Base-by-base conservation (phyloP, 2,888 invertebrate species). In the Tiliacea citrago region DNA sequence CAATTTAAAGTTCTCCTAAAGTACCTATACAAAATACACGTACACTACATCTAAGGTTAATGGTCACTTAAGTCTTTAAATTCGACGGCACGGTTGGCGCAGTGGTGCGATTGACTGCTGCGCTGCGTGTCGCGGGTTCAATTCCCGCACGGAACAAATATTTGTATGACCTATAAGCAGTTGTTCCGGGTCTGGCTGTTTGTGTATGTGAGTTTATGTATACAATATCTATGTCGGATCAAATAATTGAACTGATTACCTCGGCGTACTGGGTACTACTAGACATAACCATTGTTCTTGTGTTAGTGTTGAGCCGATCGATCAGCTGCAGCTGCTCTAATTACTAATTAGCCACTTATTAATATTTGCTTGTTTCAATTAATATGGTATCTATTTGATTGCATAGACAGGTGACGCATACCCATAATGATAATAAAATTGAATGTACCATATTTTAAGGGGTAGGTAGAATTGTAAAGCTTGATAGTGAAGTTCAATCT, bases 211-310 rank as follows among this genome's bases (percentile, higher is more conserved):
- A n/a, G n/a, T n/a, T n/a, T n/a, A n/a, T n/a, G n/a, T n/a, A n/a
- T n/a, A 61, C 55, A 24, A 78, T 61, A 58, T 53, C 35, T 24
- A 18, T 47, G 55, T 65, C 29, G 13, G 66, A 68, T 79, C 39
- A 51, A 68, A 68, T 83, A 83, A 81, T 73, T 83, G 73, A 61
- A 61, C 73, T 68, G 80, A 83, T 68, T 79, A 68, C 49, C 51
- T 65, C 42, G 12, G 35, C 61, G 13, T 58, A 13, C 18, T 47
- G 63, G 68, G 63, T 53, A 18, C 35, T n/a, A 18, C 12, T 35
- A 42, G 47, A n/a, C 47, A 62, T 49, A 39, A n/a, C 29, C 42
- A 55, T 80, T 82, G 79, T 82, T 58, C 35, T 4, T 9, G 67
- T 60, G 65, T 58, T 68, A 29, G 35, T 58, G 47, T 47, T 42